Base-by-base conservation (phyloP, 2,113 vertebrate genomes). In the Podarcis muralis region DNA sequence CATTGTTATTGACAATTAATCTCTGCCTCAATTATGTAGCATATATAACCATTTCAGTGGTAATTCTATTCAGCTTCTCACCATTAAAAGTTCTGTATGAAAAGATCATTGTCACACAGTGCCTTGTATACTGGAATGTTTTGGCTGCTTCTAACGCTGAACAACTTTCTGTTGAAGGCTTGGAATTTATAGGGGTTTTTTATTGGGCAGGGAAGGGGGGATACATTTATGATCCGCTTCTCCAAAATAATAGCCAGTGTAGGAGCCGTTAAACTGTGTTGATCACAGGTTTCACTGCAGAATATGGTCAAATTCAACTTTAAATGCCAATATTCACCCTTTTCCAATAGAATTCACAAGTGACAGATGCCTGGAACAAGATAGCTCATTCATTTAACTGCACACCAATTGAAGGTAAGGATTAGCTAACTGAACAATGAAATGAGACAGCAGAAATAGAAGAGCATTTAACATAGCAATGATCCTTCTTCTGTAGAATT, bases 331-430 rank as follows among this genome's bases (percentile, higher is more conserved):
- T 23, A 27, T 16, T 87, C 22, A 13, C 0, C 1, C 0, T 88
- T 6, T 66, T 77, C 25, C 65, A 25, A 71, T 72, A 99, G 99
- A 99, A 99, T 96, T 96, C 98, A 30, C 98, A 99, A 96, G 98
- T 99, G 94, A 99, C 99, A 68, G 98, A 99, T 83, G 98, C 98
- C 71, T 99, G 99, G 99, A 99, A 98, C 97, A 99, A 99, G 97
- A 99, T 99, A n/a, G 98, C 98, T 40, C 98, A 99, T 93, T 98
- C 98, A 68, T 99, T 99, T 95, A 99, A 99, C 94, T 99, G 99
- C 97, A 97, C 97, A 0, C 97, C 98, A 30, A 98, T 99, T 0
- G 99, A 99, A 97, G 99, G 99, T 99, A 84, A 94, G 97, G 80
- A 1, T 0, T 25, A 18, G 35, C n/a, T 85, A 20, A 32, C n/a